Percentiles rank a stretch among this genome's conserved stretches.
phyloP scores from a whole-genome alignment of 2,113 vertebrate species.

The Bujurquina vittata region DNA sequence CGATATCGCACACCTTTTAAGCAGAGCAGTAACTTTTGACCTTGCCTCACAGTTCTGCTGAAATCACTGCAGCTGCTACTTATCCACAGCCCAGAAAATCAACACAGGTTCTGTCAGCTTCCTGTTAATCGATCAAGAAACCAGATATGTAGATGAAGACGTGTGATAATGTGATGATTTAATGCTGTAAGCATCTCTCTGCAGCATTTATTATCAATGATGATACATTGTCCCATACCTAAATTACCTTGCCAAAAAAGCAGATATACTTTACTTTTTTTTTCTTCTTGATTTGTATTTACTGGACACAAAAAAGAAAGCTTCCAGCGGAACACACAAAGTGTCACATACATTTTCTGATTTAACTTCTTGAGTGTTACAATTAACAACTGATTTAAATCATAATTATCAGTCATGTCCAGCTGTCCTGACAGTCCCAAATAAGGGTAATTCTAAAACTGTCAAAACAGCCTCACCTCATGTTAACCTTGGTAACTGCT shows the following conservation, averaged over 20 bases:
- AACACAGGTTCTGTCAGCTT: background rate
- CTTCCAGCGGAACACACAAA: background rate
- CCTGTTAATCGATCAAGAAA: constrained; percentile 17
- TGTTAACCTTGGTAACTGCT: background rate
- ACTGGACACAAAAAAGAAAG: background rate
- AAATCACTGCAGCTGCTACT: constrained; percentile 45
- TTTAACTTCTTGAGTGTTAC: background rate
- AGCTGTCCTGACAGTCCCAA: background rate
- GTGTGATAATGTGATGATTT: background rate
- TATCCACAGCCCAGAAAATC: constrained; percentile 17
- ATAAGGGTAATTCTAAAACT: background rate
- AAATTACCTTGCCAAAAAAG: background rate
- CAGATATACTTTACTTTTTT: background rate
- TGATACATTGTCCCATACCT: background rate
- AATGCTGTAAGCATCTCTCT: background rate
- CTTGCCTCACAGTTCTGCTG: background rate
- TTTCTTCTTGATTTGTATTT: background rate
- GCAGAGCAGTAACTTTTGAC: constrained; percentile 24
- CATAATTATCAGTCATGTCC: background rate
- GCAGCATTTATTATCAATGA: background rate
- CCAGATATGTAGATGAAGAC: background rate
- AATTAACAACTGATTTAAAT: background rate
- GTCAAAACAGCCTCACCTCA: background rate
- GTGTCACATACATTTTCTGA: background rate
- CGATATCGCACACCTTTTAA: constrained; percentile 29